These are phyloP conservation scores for Aythya fuligula DNA, from an alignment of 2,797 vertebrate species.

Conservation along the genomic window DNA sequence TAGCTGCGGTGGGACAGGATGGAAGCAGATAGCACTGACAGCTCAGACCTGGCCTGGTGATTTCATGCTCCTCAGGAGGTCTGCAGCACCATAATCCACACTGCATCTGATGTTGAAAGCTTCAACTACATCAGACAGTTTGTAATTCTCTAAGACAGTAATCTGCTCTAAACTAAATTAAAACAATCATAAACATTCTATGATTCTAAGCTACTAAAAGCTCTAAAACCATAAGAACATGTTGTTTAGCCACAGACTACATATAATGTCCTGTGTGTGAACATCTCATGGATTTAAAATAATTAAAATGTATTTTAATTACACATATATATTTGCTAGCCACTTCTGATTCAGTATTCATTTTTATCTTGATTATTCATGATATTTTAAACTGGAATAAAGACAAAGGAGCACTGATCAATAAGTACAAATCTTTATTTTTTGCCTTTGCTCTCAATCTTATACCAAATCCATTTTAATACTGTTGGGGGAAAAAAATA, in stretches of 20 bases:
- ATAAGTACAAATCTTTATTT: constrained; percentile 23
- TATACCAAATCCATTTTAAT: constrained; percentile 74
- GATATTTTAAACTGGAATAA: constrained; percentile 1
- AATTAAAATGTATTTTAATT: background rate
- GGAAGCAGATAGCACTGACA: background rate
- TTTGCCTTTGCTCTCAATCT: constrained; percentile 38
- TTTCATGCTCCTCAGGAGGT: background rate
- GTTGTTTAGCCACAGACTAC: background rate
- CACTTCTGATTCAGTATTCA: background rate
- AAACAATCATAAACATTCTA: background rate
- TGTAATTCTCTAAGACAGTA: background rate
- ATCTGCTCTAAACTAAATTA: background rate
- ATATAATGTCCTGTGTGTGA: background rate
- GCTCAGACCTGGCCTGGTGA: background rate
- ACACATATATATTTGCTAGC: background rate
- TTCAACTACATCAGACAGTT: background rate
- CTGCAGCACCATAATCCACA: background rate
- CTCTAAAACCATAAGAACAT: background rate
- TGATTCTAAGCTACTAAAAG: background rate
- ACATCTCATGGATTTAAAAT: background rate
- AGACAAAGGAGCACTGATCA: constrained; percentile 47
- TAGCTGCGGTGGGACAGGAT: background rate
- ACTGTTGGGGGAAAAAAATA: constrained; percentile 68
- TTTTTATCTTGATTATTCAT: background rate
- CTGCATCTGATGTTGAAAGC: background rate